Percentiles rank a stretch among this genome's conserved stretches.
These are phyloP conservation scores for Leptodactylus fallax DNA, from an alignment of 2,797 vertebrate genomes.

Conservation along the genomic window DNA sequence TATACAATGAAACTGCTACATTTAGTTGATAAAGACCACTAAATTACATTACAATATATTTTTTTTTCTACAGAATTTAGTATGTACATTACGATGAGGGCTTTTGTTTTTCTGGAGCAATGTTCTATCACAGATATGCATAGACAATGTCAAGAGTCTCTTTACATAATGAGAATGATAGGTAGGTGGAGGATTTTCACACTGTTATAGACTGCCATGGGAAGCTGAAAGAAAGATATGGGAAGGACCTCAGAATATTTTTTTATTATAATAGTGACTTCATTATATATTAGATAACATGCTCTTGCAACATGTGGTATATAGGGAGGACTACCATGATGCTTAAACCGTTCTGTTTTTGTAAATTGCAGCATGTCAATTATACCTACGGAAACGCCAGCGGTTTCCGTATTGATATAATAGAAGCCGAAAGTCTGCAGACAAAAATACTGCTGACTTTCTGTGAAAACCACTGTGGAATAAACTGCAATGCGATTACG, in stretches of 20 bases:
- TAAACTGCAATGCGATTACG: too few relatives aligned
- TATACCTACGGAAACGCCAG: too few relatives aligned
- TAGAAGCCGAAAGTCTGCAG: too few relatives aligned
- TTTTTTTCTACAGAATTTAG: not conserved
- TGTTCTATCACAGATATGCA: not conserved
- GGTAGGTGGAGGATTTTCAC: not conserved
- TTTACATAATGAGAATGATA: not conserved
- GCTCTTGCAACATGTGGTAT: too few relatives aligned
- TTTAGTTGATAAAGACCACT: not conserved
- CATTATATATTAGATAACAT: too few relatives aligned
- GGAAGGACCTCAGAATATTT: not conserved
- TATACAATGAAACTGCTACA: not conserved
- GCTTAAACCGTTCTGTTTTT: too few relatives aligned
- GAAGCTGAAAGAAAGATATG: not conserved
- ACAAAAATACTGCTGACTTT: too few relatives aligned
- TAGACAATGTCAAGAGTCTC: not conserved
- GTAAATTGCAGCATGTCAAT: too few relatives aligned
- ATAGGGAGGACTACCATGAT: too few relatives aligned
- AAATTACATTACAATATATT: not conserved
- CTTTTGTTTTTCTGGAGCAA: not conserved
- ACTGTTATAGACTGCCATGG: not conserved
- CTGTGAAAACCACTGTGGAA: too few relatives aligned
- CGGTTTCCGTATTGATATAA: too few relatives aligned
- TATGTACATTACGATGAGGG: not conserved
- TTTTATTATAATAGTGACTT: too few relatives aligned